phyloP scores from a whole-genome alignment of 2,888 invertebrate species.

The Hecatera dysodea region DNA sequence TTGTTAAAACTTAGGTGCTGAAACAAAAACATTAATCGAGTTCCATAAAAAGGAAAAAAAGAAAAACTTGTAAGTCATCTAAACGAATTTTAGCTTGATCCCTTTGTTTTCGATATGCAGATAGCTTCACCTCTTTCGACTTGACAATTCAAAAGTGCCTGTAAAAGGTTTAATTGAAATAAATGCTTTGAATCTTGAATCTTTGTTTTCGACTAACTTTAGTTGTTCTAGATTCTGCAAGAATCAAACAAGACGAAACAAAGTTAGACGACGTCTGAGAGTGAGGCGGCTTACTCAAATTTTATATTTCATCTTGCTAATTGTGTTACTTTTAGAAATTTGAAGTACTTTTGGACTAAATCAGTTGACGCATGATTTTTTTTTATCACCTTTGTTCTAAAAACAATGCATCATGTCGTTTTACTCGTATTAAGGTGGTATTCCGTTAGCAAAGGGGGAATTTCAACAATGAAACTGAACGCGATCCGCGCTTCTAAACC shows the following conservation, averaged over 20 bases:
- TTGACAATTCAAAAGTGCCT: no score
- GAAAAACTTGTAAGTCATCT: slow-evolving; percentile 39
- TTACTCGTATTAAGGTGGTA: slow-evolving; percentile 1
- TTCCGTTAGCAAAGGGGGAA: not conserved
- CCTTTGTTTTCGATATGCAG: slow-evolving; percentile 5
- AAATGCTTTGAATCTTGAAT: no score
- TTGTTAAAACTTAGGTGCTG: slow-evolving; percentile 47
- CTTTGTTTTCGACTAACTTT: slow-evolving; percentile 52
- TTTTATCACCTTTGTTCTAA: no score
- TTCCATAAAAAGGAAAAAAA: slow-evolving; percentile 57
- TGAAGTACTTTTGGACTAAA: not conserved
- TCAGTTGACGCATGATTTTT: no score
- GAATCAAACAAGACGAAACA: slow-evolving; percentile 51
- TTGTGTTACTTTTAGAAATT: slow-evolving; percentile 32
- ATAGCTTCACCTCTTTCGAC: no score
- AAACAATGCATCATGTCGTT: no score
- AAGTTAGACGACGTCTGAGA: slow-evolving; percentile 49
- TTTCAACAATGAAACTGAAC: not conserved
- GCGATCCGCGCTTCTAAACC: not conserved
- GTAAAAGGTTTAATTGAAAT: no score
- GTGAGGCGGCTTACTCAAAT: slow-evolving; percentile 33
- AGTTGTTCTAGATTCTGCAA: slow-evolving; percentile 44
- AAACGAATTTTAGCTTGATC: slow-evolving; percentile 45
- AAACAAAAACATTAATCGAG: slow-evolving; percentile 46
- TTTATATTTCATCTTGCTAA: slow-evolving; percentile 37